These are phyloP conservation scores for Netelia inedita DNA, from an alignment of 2,888 invertebrate genomes.

Conservation along the genomic window DNA sequence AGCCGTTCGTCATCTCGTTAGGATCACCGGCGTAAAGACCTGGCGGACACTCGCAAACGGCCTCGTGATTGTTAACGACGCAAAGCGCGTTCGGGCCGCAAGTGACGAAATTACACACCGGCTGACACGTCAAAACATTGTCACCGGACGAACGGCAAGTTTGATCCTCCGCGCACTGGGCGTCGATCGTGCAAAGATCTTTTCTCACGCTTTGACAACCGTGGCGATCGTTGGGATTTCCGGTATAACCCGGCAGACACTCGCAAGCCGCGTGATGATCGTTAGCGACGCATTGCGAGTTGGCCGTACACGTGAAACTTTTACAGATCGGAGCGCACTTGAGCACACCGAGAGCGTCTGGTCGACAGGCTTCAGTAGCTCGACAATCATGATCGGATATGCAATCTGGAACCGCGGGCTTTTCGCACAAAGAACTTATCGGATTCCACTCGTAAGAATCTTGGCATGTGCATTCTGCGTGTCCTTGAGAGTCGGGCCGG, in stretches of 20 bases:
- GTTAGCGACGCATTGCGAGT: slow-evolving; percentile 92
- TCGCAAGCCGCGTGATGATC: slow-evolving; percentile 93
- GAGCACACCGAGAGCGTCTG: slow-evolving; percentile 94
- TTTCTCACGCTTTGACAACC: slow-evolving; percentile 92
- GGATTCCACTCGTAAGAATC: slow-evolving; percentile 94
- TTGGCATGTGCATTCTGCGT: slow-evolving; percentile 92
- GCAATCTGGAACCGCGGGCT: slow-evolving; percentile 95
- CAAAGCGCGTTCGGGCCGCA: slow-evolving; percentile 96
- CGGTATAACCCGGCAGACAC: slow-evolving; percentile 93
- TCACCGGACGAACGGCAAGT: slow-evolving; percentile 89
- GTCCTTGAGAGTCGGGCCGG: slow-evolving; percentile 88
- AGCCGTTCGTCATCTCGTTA: slow-evolving; percentile 90
- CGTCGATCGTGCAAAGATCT: slow-evolving; percentile 92
- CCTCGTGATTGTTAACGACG: slow-evolving; percentile 95
- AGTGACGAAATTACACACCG: slow-evolving; percentile 91
- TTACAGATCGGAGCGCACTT: slow-evolving; percentile 93
- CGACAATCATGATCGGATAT: slow-evolving; percentile 90
- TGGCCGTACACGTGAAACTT: slow-evolving; percentile 93
- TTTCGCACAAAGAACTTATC: slow-evolving; percentile 92
- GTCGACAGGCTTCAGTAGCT: slow-evolving; percentile 90
- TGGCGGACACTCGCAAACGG: slow-evolving; percentile 95
- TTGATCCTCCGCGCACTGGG: slow-evolving; percentile 94
- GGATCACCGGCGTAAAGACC: slow-evolving; percentile 95
- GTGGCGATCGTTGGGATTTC: slow-evolving; percentile 95
- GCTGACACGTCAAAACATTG: slow-evolving; percentile 89